Evolutionary conservation across 2,888 invertebrate species (phyloP), one percentile per base, ranked within the genome.

Genomic region (Girardia tigrina): DNA sequence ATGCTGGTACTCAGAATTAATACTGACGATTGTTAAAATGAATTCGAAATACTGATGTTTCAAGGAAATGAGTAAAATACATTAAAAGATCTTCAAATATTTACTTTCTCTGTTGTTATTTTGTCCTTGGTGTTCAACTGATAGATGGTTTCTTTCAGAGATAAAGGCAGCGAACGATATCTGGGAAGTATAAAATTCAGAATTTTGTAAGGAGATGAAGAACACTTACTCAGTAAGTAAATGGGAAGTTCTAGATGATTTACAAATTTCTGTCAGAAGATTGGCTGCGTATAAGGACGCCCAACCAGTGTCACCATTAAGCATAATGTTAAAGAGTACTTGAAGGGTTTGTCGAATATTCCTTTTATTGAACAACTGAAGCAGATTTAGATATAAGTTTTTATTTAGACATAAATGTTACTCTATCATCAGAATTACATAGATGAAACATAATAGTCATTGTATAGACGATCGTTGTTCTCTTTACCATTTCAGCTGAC

Each of bases 371-470:
- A 71, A 71, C 2, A 71, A 23, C 71, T 71, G 71, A n/a, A n/a
- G n/a, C n/a, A n/a, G n/a, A 23, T 6, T 29, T 6, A 12, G 23
- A 16, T 2, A n/a, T 28, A 4, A 71, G 26, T 26, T 27, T 6
- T 28, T 28, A n/a, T 20, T 27, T 12, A 2, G 14, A 71, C n/a
- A n/a, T 4, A 6, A 12, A 28, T 4, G 26, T 71, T 23, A 71
- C 71, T 14, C 71, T 2, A 14, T 71, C 71, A 29, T 71, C 71
- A 16, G 28, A 28, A n/a, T 29, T 71, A 28, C 28, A 28, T 12
- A 71, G 23, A 20, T 71, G 71, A 28, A 71, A 71, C 28, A 29
- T 71, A 16, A 71, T 71, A n/a, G 28, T 71, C 71, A 71, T 71
- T 4, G 29, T 29, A 23, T 71, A 71, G 2, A 71, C 71, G 23